Percentiles rank a stretch among this genome's conserved stretches.
Evolutionary conservation across 2,888 invertebrate species (phyloP).

Genomic region (Ophion costatus): DNA sequence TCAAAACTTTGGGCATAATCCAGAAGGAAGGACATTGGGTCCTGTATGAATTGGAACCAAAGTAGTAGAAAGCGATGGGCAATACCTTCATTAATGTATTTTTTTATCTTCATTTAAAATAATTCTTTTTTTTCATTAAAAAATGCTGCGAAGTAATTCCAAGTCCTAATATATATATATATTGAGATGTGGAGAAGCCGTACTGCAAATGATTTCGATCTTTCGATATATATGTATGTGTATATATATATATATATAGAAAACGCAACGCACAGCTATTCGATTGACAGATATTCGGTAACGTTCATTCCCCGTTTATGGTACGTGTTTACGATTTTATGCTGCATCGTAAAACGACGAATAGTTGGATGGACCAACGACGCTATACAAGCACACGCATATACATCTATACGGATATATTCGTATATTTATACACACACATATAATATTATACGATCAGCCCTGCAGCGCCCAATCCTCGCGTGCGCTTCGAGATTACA

Average conservation of each 20-base stretch:
- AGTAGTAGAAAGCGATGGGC: too few species aligned
- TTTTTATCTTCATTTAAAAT: too few species aligned
- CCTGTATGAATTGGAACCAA: too few species aligned
- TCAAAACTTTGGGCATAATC: too few species aligned
- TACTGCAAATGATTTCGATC: too few species aligned
- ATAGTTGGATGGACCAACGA: slow-evolving; percentile 72
- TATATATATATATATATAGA: not conserved
- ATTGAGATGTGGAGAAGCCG: too few species aligned
- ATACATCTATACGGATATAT: slow-evolving; percentile 26
- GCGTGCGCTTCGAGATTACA: slow-evolving; percentile 1
- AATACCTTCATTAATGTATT: too few species aligned
- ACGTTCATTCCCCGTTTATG: slow-evolving; percentile 73
- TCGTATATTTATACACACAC: not conserved
- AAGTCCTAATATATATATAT: too few species aligned
- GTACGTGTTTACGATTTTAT: slow-evolving; percentile 78
- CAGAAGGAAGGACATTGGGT: too few species aligned
- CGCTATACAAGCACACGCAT: slow-evolving; percentile 33
- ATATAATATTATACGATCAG: slow-evolving; percentile 27
- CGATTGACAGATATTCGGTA: slow-evolving; percentile 74
- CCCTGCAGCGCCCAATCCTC: slow-evolving; percentile 17
- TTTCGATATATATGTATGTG: too few species aligned
- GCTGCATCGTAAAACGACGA: slow-evolving; percentile 75
- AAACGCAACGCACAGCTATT: slow-evolving; percentile 65
- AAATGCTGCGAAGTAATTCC: too few species aligned
- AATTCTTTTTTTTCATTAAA: too few species aligned